Evolutionary conservation across 2,888 invertebrate species (phyloP).

Genomic region (Caenorhabditis becei): DNA sequence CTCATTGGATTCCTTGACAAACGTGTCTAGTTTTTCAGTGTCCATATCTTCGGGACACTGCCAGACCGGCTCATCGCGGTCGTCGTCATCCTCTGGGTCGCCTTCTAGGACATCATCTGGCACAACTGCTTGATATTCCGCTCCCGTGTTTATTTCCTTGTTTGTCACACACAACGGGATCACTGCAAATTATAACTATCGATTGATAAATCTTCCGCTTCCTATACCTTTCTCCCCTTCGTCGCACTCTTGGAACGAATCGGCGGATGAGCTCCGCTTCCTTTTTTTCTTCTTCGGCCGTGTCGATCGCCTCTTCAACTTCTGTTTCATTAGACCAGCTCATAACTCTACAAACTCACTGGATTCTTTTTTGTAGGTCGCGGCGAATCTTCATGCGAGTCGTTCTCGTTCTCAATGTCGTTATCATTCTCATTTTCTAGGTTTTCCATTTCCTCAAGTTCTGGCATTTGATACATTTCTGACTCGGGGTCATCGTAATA

Average conservation of each 20-base stretch:
- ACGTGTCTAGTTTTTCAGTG: background rate
- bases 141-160: conserved; percentile 34
- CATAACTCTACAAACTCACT: background rate
- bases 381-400: conserved; percentile 6
- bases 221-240: conserved; percentile 8
- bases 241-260: background rate
- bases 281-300: conserved; percentile 11
- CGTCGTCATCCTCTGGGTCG: background rate
- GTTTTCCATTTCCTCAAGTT: background rate
- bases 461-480: background rate
- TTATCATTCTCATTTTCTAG: background rate
- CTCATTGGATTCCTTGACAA: conserved; percentile 1
- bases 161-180: conserved; percentile 25
- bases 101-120: background rate
- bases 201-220: background rate
- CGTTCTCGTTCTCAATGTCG: no score
- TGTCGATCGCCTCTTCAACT: background rate
- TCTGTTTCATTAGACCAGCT: background rate
- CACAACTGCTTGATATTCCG: conserved; percentile 29
- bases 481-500: background rate
- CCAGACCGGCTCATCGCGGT: conserved; percentile 18
- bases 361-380: background rate
- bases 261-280: conserved; percentile 38
- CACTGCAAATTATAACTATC: conserved; percentile 2
- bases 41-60: background rate